These are phyloP conservation scores for Amazona guildingii DNA, from an alignment of 2,113 vertebrate genomes.

Conservation along the genomic window DNA sequence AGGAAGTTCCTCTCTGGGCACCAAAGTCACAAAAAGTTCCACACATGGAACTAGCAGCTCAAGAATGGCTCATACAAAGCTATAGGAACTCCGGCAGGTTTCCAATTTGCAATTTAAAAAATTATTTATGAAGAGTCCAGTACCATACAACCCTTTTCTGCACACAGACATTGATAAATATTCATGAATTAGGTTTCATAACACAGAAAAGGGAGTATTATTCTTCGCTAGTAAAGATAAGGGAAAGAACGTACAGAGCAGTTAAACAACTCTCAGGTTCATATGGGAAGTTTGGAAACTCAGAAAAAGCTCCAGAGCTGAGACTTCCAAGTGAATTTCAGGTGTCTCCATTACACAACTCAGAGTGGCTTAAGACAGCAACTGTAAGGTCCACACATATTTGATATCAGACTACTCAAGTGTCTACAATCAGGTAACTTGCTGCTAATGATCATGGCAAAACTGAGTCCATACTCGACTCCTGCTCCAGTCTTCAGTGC, in stretches of 20 bases:
- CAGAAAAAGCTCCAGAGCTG: background rate
- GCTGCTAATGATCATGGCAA: constrained; percentile 13
- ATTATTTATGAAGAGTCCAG: background rate
- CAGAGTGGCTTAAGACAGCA: background rate
- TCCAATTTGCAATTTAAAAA: background rate
- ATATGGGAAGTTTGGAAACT: background rate
- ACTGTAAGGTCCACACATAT: accelerated
- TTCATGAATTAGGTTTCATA: background rate
- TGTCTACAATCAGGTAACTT: background rate
- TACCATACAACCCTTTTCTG: background rate
- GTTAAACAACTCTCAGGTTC: background rate
- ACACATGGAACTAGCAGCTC: background rate
- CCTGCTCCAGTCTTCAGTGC: background rate
- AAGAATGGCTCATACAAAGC: background rate
- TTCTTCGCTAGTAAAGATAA: background rate
- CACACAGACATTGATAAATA: background rate
- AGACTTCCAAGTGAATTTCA: background rate
- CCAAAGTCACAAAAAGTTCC: background rate
- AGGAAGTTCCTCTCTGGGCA: background rate
- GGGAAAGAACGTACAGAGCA: background rate
- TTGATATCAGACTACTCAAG: background rate
- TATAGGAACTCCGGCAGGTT: background rate
- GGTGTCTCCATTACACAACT: background rate
- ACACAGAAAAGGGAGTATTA: background rate
- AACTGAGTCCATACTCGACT: background rate